These are phyloP conservation scores for Mesoligia furuncula DNA, from an alignment of 2,888 invertebrate genomes.

Conservation along the genomic window DNA sequence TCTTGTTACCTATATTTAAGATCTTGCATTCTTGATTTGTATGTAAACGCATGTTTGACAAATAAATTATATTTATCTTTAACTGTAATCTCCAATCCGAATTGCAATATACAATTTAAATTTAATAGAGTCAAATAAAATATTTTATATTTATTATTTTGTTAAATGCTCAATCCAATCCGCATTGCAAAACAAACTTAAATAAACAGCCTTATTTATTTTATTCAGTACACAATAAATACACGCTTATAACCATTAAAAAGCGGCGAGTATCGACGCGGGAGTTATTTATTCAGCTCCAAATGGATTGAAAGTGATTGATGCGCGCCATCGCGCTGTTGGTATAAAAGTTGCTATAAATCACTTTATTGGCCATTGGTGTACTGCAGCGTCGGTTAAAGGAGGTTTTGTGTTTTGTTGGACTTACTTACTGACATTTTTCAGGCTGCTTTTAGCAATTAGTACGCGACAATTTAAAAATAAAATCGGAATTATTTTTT, in stretches of 20 bases:
- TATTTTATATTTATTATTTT: no score
- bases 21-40: no score
- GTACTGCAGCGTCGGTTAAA: conserved; percentile 25
- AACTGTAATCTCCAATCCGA: background rate
- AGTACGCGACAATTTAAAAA: background rate
- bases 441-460: background rate
- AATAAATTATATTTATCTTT: no score
- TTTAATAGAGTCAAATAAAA: background rate
- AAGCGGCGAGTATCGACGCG: conserved; percentile 64
- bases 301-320: conserved; percentile 75
- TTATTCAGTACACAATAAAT: conserved; percentile 58
- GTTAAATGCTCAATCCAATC: background rate
- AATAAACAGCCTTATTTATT: conserved; percentile 21
- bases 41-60: no score
- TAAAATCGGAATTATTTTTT: background rate
- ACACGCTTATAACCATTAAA: conserved; percentile 63
- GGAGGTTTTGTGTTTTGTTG: conserved; percentile 29
- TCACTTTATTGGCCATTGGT: conserved; percentile 59
- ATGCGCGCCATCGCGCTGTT: conserved; percentile 53
- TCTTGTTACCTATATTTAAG: no score
- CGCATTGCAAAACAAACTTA: background rate
- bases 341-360: conserved; percentile 62
- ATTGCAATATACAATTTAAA: no score
- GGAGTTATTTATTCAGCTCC: conserved; percentile 68
- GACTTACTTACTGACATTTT: background rate